Base-by-base conservation (phyloP, 2,113 vertebrate genomes). In the Coryphaenoides rupestris region DNA sequence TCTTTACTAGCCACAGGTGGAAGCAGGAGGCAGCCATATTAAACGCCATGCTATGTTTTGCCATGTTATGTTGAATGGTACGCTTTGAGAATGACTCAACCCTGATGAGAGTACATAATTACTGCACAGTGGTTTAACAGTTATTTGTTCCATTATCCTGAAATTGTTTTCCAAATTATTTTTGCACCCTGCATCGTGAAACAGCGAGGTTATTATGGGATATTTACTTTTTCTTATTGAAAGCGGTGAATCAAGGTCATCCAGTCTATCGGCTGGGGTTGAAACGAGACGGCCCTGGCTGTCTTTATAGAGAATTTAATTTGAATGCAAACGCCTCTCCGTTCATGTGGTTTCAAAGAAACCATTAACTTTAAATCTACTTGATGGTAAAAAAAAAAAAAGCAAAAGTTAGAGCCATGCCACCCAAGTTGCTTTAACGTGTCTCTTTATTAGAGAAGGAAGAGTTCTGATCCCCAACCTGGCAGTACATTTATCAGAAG, bases 401-500 rank as follows among this genome's bases (percentile, higher is more conserved):
- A n/a, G n/a, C n/a, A n/a, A 26, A 40, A 40, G 33, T 12, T 40
- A 2, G 33, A 13, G 33, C 33, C n/a, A n/a, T n/a, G n/a, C n/a
- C n/a, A n/a, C n/a, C n/a, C 33, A 40, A 40, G 33, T 12, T 40
- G 9, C 33, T 12, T 40, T 12, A 40, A 40, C 33, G 9, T 12
- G 33, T 40, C 33, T 40, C 33, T 40, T 33, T 40, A 40, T 10
- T 40, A 40, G 33, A 12, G 2, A 52, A 52, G n/a, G 6, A 19
- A 68, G 62, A 84, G 70, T 54, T 60, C 58, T 6, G 57, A 56
- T 79, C 72, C 68, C 68, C 24, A 55, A 64, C 60, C 63, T 73
- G 70, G 64, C 72, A 71, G 60, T 1, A 50, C 77, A 87, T 81
- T 83, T 84, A 87, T 87, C 79, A 84, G 73, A 77, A 81, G 81